Evolutionary conservation across 1,140 invertebrate species (phyloP), one percentile per base, ranked within the genome.

Genomic region (Maconellicoccus hirsutus): DNA sequence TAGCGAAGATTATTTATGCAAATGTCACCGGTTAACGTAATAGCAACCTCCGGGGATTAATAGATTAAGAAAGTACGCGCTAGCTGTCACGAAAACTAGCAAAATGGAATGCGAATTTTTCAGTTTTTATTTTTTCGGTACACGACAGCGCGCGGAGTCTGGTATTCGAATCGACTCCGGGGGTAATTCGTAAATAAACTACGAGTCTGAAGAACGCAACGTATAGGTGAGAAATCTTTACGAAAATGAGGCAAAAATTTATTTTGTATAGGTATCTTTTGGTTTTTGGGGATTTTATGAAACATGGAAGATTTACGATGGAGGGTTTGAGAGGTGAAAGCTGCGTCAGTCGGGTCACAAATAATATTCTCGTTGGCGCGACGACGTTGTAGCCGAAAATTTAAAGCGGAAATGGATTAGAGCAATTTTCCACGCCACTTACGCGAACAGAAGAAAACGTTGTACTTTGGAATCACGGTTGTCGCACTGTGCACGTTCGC

Each of bases 381-480:
- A 12, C 42, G 42, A 12, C 42, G 42, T 19, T 33, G 42, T 52
- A 52, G 2, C 12, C 42, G n/a, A 52, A 19, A n/a, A 52, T 52
- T 52, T 52, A 52, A 52, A 52, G 42, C 42, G 42, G 42, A 52
- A 52, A 52, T 52, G 25, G 61, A 66, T 66, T 66, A 26, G 61
- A 26, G 16, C 61, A 66, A 66, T 66, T 66, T 66, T 26, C 61
- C 61, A 26, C 61, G 61, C 61, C 22, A 66, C 21, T 26, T 10
- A 26, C 61, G 61, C 25, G 25, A 66, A 66, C 61, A 66, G 25
- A 66, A 66, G 61, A 25, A 26, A 66, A 66, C 12, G 42, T 52
- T 52, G 42, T 52, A 33, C 12, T 33, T 33, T 33, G 3, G 29
- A 33, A 33, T 33, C 29, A 33, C 29, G 29, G 29, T 16, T 19